Base-by-base conservation (phyloP, 2,888 invertebrate species). In the Hypsopygia costalis region DNA sequence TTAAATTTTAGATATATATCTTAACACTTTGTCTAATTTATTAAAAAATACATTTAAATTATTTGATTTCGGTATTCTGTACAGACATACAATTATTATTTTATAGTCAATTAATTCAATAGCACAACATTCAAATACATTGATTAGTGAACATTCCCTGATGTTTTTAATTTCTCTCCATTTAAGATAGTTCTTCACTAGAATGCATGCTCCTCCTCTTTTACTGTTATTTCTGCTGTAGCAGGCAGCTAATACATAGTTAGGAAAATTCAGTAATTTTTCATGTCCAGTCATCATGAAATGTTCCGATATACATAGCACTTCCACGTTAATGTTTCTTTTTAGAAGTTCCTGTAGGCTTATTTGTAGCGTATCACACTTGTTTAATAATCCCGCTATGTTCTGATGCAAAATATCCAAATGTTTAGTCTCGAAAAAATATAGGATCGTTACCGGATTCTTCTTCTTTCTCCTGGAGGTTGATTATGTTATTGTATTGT, bases 261-360 rank as follows among this genome's bases (percentile, higher is more conserved):
- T 41, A 3, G 35, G 29, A 9, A 41, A 12, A 7, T 6, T 28
- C n/a, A 41, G 10, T 16, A 32, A 33, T 5, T 11, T 9, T 35
- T 38, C 33, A 27, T 41, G 8, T 6, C 31, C 39, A 1, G 16
- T 8, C 32, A 22, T 33, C n/a, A 45, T 45, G 29, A 45, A 45
- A n/a, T 45, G 44, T 25, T 49, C 49, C 0, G 49, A 41, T 10
- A 49, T 6, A 16, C 49, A 49, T 1, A 44, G 9, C 5, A 44
- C 16, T 9, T 49, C 46, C 1, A 43, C 12, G 30, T 25, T 11
- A 29, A 11, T 36, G 1, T 32, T 11, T 6, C 33, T 34, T 3
- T 38, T 34, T 11, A 2, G 4, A 5, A 45, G 11, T 33, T 50
- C 50, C 3, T 35, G 1, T 6, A 47, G 6, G 33, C 16, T 34